Percentiles rank a stretch among this genome's conserved stretches.
Evolutionary conservation across 2,797 vertebrate species (phyloP).

Genomic region (Triplophysa yarkandensis): DNA sequence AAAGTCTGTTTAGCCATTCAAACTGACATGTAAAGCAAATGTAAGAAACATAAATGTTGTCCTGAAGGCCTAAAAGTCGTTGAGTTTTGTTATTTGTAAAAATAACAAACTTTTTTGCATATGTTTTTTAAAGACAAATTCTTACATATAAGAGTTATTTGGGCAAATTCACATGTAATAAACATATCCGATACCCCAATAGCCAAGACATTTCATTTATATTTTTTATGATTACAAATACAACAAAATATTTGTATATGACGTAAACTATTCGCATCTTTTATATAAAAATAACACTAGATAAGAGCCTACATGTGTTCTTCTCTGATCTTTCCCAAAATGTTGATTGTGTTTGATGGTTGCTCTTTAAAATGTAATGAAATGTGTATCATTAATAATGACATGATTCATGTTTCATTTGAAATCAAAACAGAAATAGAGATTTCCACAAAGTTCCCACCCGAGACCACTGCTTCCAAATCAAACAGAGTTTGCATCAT

Average conservation of each 20-base stretch:
- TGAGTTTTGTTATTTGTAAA: too few species aligned
- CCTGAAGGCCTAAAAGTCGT: too few species aligned
- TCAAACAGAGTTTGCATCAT: conserved; percentile 28
- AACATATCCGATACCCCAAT: too few species aligned
- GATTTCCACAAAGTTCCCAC: conserved; percentile 30
- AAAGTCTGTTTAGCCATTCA: background rate
- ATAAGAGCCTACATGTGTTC: conserved; percentile 34
- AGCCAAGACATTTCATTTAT: too few species aligned
- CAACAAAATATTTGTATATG: too few species aligned
- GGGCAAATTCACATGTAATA: too few species aligned
- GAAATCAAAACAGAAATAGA: conserved; percentile 49
- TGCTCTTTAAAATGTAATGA: conserved; percentile 50
- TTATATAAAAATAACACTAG: background rate
- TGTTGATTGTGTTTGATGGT: conserved; percentile 49
- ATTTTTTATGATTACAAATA: too few species aligned
- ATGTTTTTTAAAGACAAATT: too few species aligned
- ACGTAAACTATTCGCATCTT: too few species aligned
- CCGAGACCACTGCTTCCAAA: conserved; percentile 35
- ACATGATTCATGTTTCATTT: conserved; percentile 41
- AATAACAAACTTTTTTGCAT: too few species aligned
- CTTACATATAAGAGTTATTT: too few species aligned
- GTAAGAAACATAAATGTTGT: too few species aligned
- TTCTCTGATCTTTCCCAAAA: conserved; percentile 32
- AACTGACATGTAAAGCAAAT: background rate
- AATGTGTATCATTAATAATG: conserved; percentile 53